Conservation (phyloP, 2,888 invertebrate genomes). For the Pilophorus perplexus region DNA sequence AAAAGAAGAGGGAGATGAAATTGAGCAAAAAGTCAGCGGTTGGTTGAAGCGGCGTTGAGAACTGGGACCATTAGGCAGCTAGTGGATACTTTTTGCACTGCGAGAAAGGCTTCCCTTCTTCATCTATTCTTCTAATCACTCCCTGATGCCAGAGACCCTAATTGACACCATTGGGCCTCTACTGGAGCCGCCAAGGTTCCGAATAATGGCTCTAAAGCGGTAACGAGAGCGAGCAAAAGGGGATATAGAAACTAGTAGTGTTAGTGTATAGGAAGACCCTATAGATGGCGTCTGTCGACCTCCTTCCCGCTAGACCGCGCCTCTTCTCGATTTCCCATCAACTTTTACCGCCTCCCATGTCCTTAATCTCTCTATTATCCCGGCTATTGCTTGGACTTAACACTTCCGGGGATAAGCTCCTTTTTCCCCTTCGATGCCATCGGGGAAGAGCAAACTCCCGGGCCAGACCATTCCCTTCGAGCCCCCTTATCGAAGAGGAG, state of each 20-base stretch:
- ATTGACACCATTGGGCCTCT: constrained; percentile 13
- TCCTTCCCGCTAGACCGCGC: too few relatives aligned
- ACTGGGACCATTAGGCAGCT: neutral
- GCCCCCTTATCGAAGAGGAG: constrained; percentile 17
- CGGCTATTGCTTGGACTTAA: constrained; percentile 29
- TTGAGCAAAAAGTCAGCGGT: too few relatives aligned
- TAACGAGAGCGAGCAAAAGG: too few relatives aligned
- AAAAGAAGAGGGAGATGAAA: too few relatives aligned
- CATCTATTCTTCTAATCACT: constrained; percentile 26
- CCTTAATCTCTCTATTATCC: constrained; percentile 37
- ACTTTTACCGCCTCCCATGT: constrained; percentile 37
- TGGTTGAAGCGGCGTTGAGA: too few relatives aligned
- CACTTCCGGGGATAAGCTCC: constrained; percentile 17
- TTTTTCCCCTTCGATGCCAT: neutral
- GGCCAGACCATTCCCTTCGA: neutral
- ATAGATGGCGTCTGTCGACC: too few relatives aligned
- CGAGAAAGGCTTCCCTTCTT: neutral
- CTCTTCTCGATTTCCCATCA: constrained; percentile 24
- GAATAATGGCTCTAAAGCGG: too few relatives aligned
- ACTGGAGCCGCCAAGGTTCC: too few relatives aligned
- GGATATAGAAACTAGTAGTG: too few relatives aligned
- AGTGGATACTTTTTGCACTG: neutral
- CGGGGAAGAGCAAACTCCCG: neutral
- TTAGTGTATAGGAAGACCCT: too few relatives aligned
- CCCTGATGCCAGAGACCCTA: constrained; percentile 18